Evolutionary conservation across 2,113 vertebrate genomes (phyloP).

Genomic region (chimpanzee (Pan troglodytes)): NHGRI_mPanTro3-v2.1_pri NC_072402.2:26769501-26770000

Average conservation of each 20-base stretch:
- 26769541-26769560: slow-evolving; percentile 26
- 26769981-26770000: slow-evolving; percentile 36
- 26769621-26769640: neutral
- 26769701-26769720: neutral
- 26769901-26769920: slow-evolving; percentile 5
- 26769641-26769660: neutral
- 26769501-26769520: neutral
- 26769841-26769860: neutral
- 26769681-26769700: neutral
- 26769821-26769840: neutral
- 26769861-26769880: neutral
- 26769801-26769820: neutral
- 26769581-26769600: neutral
- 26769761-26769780: neutral
- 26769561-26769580: neutral
- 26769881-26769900: neutral
- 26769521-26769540: neutral
- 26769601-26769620: neutral
- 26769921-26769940: neutral
- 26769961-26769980: neutral
- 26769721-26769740: slow-evolving; percentile 10
- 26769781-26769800: neutral
- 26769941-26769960: neutral
- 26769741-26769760: neutral
- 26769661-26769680: neutral